Base-by-base conservation (phyloP, 2,888 invertebrate genomes). In the Heteromyza rotundicornis region DNA sequence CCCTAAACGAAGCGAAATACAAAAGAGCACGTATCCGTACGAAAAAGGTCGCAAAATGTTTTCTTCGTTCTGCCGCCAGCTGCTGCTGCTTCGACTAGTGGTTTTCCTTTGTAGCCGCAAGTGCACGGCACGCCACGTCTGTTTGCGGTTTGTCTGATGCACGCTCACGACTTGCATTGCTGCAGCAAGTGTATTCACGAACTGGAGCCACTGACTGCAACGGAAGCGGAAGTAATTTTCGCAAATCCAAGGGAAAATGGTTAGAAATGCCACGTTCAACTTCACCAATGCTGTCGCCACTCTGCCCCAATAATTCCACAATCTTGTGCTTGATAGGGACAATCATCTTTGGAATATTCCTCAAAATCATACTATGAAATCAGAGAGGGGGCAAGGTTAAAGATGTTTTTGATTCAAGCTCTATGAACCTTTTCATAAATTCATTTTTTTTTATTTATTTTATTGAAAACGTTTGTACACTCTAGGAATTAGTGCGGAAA, bases 141-240 rank as follows among this genome's bases (percentile, higher is more conserved):
- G 16, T 40, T 40, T 40, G 40, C 40, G 8, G 40, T 40, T n/a
- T 40, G 16, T n/a, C 16, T 40, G 40, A 40, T n/a, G 40, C 40
- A 40, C 40, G 40, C 16, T 40, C 10, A 27, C 40, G 16, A 32
- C 32, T 32, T n/a, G n/a, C n/a, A n/a, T n/a, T n/a, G n/a, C n/a
- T n/a, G n/a, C n/a, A n/a, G 32, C 32, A 5, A 32, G 32, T n/a
- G n/a, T n/a, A n/a, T n/a, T 32, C 32, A 32, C 7, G 32, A 5
- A 32, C 32, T 5, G 7, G 32, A 5, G 32, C 32, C 7, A n/a
- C 40, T 40, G 10, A 47, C 2, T 14, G 47, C 56, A 69, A 64
- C 72, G 71, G 71, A 77, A 76, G 60, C 75, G 75, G 75, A 77
- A 76, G 72, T 71, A 75, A 76, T 75, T 75, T 76, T 73, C 77